Conservation (phyloP, 2,113 vertebrate species). For the Athene noctua region DNA sequence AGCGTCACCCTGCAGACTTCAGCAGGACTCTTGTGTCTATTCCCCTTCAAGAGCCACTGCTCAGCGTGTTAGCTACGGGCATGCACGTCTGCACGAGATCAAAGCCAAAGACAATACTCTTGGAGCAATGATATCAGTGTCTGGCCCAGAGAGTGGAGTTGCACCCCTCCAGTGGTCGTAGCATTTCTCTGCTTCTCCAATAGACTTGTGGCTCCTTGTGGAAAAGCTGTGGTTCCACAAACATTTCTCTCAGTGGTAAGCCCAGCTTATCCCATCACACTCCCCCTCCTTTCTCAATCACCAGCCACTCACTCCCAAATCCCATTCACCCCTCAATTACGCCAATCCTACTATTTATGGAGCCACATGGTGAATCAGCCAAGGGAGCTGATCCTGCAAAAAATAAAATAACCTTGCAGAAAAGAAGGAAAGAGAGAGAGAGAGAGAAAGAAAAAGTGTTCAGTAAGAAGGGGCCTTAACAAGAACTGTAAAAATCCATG, state of each 20-base stretch:
- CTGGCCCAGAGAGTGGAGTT: background rate
- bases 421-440: background rate
- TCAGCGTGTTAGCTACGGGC: background rate
- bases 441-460: background rate
- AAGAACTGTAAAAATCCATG: slow-evolving; percentile 26
- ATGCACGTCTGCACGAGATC: rapidly evolving
- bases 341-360: slow-evolving; percentile 50
- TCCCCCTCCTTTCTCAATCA: slow-evolving; percentile 43
- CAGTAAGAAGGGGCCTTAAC: background rate
- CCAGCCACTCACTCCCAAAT: slow-evolving; percentile 59
- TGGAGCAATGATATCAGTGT: background rate
- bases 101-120: background rate
- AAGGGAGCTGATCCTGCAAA: slow-evolving; percentile 47
- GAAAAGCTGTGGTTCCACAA: slow-evolving; percentile 31
- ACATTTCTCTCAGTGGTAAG: slow-evolving; percentile 10
- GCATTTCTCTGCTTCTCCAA: background rate
- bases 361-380: slow-evolving; percentile 23
- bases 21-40: background rate
- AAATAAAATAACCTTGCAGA: background rate
- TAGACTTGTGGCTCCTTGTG: slow-evolving; percentile 42
- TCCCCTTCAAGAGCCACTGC: background rate
- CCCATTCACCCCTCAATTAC: slow-evolving; percentile 44
- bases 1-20: background rate
- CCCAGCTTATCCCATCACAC: slow-evolving; percentile 22
- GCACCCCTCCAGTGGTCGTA: background rate